Evolutionary conservation across 2,797 vertebrate genomes (phyloP), one percentile per base, ranked within the genome.

Genomic region (Geotrypetes seraphini): DNA sequence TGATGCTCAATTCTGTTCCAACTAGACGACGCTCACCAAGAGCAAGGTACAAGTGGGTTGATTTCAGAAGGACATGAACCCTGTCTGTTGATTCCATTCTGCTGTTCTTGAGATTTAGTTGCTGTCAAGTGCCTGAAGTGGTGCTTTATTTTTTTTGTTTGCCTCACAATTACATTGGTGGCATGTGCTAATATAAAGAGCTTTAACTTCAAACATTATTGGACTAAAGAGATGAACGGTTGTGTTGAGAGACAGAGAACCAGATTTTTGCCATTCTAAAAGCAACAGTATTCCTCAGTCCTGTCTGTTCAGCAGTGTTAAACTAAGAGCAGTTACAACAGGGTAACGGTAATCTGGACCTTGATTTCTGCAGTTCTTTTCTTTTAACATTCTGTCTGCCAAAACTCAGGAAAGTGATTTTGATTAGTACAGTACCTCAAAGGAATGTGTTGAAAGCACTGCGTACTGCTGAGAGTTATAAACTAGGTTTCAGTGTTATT

Each of bases 51-150:
- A 82, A 85, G 79, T 65, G 61, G 79, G 79, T 77, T 78, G 84
- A 82, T 79, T 76, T 78, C 75, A 73, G 81, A 83, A 87, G 76
- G 74, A 90, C 69, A 43, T 78, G 74, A 84, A 79, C 76, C 79
- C 80, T 64, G 48, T 78, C 75, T 88, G 80, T 90, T 79, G 85
- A 93, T 85, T 93, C 83, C 87, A 89, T 91, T 91, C 86, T 90
- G 91, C 91, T 94, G 86, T 95, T 91, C 84, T 90, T 73, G 82
- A 96, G 85, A 92, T 97, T 96, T 86, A 88, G 88, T 97, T 96
- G 92, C 92, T 92, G 90, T 92, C 83, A 97, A 99, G 96, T 99
- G 96, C 96, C 96, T 99, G 78, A 90, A 87, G 86, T 92, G 96
- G 94, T 96, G 90, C 94, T 97, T 89, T 89, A 84, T 86, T 79